These are phyloP conservation scores for Eulemur albifrons DNA, from an alignment of 2,797 vertebrate genomes.

Conservation along the genomic window DNA sequence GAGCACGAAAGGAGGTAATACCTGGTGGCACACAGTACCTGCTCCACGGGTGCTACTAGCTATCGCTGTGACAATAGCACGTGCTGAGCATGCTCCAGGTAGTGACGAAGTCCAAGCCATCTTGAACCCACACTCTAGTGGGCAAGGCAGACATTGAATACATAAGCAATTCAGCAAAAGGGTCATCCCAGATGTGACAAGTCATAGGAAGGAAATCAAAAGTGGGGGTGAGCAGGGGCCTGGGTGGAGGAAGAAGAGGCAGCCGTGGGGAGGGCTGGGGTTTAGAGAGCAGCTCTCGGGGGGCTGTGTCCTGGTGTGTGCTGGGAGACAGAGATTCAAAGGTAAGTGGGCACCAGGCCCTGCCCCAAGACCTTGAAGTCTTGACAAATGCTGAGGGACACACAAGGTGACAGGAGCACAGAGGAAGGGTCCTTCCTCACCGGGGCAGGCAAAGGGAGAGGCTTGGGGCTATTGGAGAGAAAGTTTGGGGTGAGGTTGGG, in stretches of 20 bases:
- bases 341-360: not conserved
- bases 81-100: rapidly evolving
- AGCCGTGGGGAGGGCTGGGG: not conserved
- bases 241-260: too few species aligned
- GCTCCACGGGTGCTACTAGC: rapidly evolving
- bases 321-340: not conserved
- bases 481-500: rapidly evolving
- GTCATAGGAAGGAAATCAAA: not conserved
- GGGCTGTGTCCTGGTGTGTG: not conserved
- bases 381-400: not conserved
- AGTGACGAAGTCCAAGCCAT: not conserved
- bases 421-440: not conserved
- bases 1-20: not conserved
- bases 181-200: not conserved
- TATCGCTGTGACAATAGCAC: not conserved
- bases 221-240: not conserved
- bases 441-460: not conserved
- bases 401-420: not conserved
- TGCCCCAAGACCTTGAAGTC: not conserved
- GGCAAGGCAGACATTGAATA: not conserved
- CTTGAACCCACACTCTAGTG: not conserved
- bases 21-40: rapidly evolving
- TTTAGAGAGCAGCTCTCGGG: not conserved
- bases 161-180: not conserved
- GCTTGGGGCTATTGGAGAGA: not conserved